Base-by-base conservation (phyloP, 2,797 vertebrate genomes). In the Bufotes viridis region DNA sequence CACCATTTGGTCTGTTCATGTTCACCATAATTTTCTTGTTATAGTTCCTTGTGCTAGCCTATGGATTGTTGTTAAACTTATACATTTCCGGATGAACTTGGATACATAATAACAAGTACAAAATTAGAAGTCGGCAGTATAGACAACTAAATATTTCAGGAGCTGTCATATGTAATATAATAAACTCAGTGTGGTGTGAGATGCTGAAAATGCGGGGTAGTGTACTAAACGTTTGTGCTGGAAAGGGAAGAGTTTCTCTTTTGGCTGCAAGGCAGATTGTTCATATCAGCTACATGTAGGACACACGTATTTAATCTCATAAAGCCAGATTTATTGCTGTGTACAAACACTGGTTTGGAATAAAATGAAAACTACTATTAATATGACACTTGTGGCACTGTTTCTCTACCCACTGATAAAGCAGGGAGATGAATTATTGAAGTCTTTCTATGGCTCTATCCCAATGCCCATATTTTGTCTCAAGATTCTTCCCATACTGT, bases 311-410 rank as follows among this genome's bases (percentile, higher is more conserved):
- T 87, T 82, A 76, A 83, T 76, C 70, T 78, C 12, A 74, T 20
- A 87, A 82, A 78, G 81, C 78, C 86, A 87, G 22, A 78, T 83
- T 87, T 82, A 58, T 42, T 78, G n/a, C 55, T 83, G 86, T 87
- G 60, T 87, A 55, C 78, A 76, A 87, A 87, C 86, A 87, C 29
- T 87, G 86, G 26, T 60, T 82, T 82, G 69, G 57, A 82, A 82
- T 75, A 81, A 82, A 55, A 82, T 76, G 51, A 87, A 82, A 69
- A 83, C 72, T 78, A 78, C 81, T 82, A 82, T 83, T 78, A 87
- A 78, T 87, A 82, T 83, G 26, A 83, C 72, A 83, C 70, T 87
- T 87, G 60, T 87, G 81, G 57, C 20, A 55, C 86, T 29, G 67
- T 65, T 82, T 75, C 74, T 83, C 72, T 72, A 87, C 81, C 81